Percentiles rank a stretch among this genome's conserved stretches.
Conservation (phyloP, 2,888 invertebrate species). For the Cantharis rufa region DNA sequence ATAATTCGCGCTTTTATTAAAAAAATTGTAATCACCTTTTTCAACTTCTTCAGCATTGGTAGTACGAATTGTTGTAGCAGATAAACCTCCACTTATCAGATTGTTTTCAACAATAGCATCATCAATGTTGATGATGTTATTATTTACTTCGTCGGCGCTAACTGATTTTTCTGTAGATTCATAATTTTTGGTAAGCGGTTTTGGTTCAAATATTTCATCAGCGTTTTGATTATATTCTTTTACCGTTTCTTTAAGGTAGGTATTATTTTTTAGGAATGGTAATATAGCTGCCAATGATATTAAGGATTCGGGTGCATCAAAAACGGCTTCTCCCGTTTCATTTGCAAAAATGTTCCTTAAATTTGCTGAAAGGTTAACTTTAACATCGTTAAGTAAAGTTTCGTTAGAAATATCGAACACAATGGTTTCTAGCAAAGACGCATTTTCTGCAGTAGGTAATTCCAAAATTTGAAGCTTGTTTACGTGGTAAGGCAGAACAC, state of each 20-base stretch:
- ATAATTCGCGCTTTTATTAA: background rate
- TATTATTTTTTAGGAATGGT: background rate
- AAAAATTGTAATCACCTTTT: background rate
- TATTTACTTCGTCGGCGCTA: background rate
- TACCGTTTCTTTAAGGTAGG: background rate
- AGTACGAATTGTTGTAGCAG: background rate
- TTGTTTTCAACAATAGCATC: background rate
- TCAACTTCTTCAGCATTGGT: background rate
- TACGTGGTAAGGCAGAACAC: conserved; percentile 5
- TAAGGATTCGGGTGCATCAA: background rate
- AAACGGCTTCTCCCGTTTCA: background rate
- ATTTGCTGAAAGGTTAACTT: background rate
- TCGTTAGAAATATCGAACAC: background rate
- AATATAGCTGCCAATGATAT: background rate
- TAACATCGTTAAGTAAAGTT: background rate
- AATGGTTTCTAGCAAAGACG: background rate
- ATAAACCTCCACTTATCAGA: background rate
- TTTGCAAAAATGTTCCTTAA: background rate
- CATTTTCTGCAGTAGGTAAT: background rate
- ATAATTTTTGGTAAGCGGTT: background rate
- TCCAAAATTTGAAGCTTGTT: background rate
- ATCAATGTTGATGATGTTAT: background rate
- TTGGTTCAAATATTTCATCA: background rate
- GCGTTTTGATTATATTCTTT: background rate
- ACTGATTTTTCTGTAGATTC: background rate